These are phyloP conservation scores for Sparus aurata DNA, from an alignment of 2,797 vertebrate species.

Conservation along the genomic window DNA sequence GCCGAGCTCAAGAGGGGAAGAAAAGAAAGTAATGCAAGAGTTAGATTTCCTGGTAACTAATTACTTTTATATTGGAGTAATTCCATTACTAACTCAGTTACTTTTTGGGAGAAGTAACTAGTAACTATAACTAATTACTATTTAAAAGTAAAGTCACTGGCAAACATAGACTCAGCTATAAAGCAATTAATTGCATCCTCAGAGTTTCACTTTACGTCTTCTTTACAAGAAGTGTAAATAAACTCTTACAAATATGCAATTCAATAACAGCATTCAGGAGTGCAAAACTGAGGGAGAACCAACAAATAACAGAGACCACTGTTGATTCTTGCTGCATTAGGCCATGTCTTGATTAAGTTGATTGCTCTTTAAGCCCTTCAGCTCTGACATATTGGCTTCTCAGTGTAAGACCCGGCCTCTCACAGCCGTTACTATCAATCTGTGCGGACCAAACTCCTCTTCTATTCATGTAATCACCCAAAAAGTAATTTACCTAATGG, in stretches of 20 bases:
- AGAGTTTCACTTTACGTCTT: no score
- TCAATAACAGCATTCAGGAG: no score
- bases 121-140: no score
- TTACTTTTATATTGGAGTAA: no score
- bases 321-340: conserved; percentile 42
- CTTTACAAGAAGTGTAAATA: neutral
- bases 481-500: conserved; percentile 95
- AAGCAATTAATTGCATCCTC: neutral
- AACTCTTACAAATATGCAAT: neutral
- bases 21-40: no score
- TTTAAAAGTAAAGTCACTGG: no score
- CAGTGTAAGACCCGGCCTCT: conserved; percentile 84
- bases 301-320: neutral
- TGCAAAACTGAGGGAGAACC: neutral
- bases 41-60: no score
- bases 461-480: conserved; percentile 89
- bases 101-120: no score
- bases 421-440: conserved; percentile 86
- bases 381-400: conserved; percentile 90
- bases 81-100: no score
- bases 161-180: neutral
- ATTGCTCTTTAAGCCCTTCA: conserved; percentile 82
- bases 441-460: conserved; percentile 89
- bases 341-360: conserved; percentile 60
- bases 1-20: no score